Conservation (phyloP, 2,797 vertebrate species). For the Melanotaenia parkinsoni region DNA sequence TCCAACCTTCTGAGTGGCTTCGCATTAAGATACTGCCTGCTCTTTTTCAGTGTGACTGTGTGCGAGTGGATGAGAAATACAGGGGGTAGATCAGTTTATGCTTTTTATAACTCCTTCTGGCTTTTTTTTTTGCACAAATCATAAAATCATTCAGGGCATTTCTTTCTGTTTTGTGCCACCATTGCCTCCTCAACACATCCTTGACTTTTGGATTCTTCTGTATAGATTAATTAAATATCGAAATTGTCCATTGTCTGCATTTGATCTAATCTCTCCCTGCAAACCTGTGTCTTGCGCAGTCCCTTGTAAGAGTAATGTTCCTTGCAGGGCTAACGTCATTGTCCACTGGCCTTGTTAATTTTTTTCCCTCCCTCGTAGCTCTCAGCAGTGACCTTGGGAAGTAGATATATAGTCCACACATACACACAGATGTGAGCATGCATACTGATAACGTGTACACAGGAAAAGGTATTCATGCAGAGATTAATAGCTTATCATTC, state of each 20-base stretch:
- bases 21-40: conserved; percentile 45
- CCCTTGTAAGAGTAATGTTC: conserved; percentile 67
- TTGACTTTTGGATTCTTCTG: conserved; percentile 6
- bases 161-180: conserved; percentile 9
- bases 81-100: conserved; percentile 36
- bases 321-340: conserved; percentile 71
- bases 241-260: conserved; percentile 11
- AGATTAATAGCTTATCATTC: conserved; percentile 57
- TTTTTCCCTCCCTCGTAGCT: conserved; percentile 55
- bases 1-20: conserved; percentile 57
- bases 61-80: conserved; percentile 25
- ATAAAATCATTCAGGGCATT: conserved; percentile 28
- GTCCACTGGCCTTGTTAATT: conserved; percentile 74
- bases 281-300: conserved; percentile 35
- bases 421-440: conserved; percentile 50
- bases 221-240: conserved; percentile 18
- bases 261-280: conserved; percentile 24
- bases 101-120: conserved; percentile 17
- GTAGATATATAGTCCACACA: conserved; percentile 58
- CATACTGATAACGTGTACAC: conserved; percentile 35
- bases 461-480: conserved; percentile 7
- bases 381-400: conserved; percentile 75
- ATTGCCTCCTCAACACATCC: conserved; percentile 21
- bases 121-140: conserved; percentile 49
- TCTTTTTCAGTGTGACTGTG: conserved; percentile 46